Base-by-base conservation (phyloP, 1,140 invertebrate species). In the Drosophila triauraria region DNA sequence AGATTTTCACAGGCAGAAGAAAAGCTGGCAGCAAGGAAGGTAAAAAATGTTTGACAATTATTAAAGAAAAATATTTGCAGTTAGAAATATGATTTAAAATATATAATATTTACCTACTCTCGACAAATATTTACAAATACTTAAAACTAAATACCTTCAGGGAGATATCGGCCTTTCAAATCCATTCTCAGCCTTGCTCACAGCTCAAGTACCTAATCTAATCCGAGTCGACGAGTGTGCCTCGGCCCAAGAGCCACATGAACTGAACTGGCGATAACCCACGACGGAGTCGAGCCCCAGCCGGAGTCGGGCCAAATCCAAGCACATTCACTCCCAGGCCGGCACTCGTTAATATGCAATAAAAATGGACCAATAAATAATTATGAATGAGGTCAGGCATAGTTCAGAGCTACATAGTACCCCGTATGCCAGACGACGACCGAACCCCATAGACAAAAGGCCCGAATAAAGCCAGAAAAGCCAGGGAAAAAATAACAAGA, bases 361-460 rank as follows among this genome's bases (percentile, higher is more conserved):
- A 91, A 85, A 86, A 91, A 81, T 85, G 78, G 78, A 85, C 86
- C 86, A 90, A 90, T 90, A 90, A 90, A 90, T 90, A 90, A 90
- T 90, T 90, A 90, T 90, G 85, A 90, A 90, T 90, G 85, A 90
- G 85, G 85, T 90, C 85, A 90, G 85, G 78, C 85, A 90, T 80
- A 90, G 85, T 90, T 90, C 85, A 90, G 63, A 62, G 77, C 77
- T 83, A 35, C 32, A 35, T 10, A 82, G 83, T 78, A 90, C 53
- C 74, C 54, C 51, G 65, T 58, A 47, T 43, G 35, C 65, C 61
- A 68, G 62, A 69, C 67, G 27, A 42, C 62, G 53, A n/a, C 42
- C 44, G 48, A 56, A 46, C 46, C 71, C 65, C 71, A 80, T 70
- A 90, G 81, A 90, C 85, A 90, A 90, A 78, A 82, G 67, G 67